Conservation (phyloP, 2,888 invertebrate species). For the Acanthoscelides obtectus region DNA sequence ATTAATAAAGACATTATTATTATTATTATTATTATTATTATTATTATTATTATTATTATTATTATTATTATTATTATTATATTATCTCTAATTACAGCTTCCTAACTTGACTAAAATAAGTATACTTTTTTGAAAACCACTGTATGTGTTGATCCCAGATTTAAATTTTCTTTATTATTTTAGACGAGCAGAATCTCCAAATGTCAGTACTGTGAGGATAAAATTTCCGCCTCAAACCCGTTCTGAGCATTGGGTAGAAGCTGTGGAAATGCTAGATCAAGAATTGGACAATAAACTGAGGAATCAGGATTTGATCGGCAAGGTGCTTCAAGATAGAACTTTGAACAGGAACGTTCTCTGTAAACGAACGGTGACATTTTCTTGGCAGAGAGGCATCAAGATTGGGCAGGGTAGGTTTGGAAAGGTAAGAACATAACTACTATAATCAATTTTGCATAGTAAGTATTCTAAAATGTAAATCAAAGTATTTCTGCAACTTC, state of each 20-base stretch:
- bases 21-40: too few relatives aligned
- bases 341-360: constrained; percentile 65
- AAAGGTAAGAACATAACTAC: constrained; percentile 75
- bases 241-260: constrained; percentile 49
- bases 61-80: too few relatives aligned
- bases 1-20: too few relatives aligned
- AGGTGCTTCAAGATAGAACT: constrained; percentile 49
- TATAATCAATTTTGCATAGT: too few relatives aligned
- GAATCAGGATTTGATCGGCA: constrained; percentile 58
- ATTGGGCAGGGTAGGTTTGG: constrained; percentile 90
- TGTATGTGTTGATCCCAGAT: too few relatives aligned
- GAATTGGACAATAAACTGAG: constrained; percentile 59
- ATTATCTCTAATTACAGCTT: too few relatives aligned
- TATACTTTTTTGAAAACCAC: too few relatives aligned
- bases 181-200: neutral
- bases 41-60: too few relatives aligned
- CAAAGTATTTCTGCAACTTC: too few relatives aligned
- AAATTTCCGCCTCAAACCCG: constrained; percentile 29
- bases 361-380: constrained; percentile 78
- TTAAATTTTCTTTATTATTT: neutral
- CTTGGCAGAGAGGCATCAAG: constrained; percentile 92
- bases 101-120: too few relatives aligned
- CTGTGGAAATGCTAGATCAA: constrained; percentile 57
- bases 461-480: too few relatives aligned
- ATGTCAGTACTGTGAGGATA: constrained; percentile 20